Base-by-base conservation (phyloP, 2,888 invertebrate species). In the Serrognathus titanus region DNA sequence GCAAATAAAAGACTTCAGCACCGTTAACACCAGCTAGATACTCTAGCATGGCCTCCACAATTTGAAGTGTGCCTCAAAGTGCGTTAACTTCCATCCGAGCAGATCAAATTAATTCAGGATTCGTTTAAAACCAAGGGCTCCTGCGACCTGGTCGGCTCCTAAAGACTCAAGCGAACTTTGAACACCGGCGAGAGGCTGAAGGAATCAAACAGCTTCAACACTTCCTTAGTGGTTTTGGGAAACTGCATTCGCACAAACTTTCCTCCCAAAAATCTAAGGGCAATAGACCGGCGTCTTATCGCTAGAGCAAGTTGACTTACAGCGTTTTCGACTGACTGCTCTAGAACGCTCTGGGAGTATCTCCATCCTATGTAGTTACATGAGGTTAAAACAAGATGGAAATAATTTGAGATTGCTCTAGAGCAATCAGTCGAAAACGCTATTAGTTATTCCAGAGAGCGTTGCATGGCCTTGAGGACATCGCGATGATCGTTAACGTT, bases 91-190 rank as follows among this genome's bases (percentile, higher is more conserved):
- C 0, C 85, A 86, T 59, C 94, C 94, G 0, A 94, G 94, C 46
- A 81, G 95, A 86, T 95, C 45, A 88, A 89, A 52, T 80, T 95
- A 71, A 79, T 94, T 0, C 85, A 88, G 45, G 55, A 66, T 1
- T 13, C 57, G 2, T 50, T 43, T 1, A 31, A 31, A 1, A 16
- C 13, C 7, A 37, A 24, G n/a, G 53, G 92, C 0, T 89, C 97
- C 68, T 95, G 94, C 77, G 97, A 97, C 80, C 79, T 97, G 62
- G 97, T 97, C 45, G 97, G 97, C 0, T 87, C 91, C 11, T 96
- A 96, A 75, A 82, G 94, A 1, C 80, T 85, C 0, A 85, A 86
- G 45, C 91, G 89, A 69, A 89, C 91, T 0, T 79, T 83, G 40
- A 89, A 89, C 73, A 80, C 81, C 1, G 92, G 90, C 40, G 83